A percentile compares a stretch with the other conserved stretches of the same genome.
phyloP scores from a whole-genome alignment of 2,888 invertebrate species.

The Conistra vaccinii region DNA sequence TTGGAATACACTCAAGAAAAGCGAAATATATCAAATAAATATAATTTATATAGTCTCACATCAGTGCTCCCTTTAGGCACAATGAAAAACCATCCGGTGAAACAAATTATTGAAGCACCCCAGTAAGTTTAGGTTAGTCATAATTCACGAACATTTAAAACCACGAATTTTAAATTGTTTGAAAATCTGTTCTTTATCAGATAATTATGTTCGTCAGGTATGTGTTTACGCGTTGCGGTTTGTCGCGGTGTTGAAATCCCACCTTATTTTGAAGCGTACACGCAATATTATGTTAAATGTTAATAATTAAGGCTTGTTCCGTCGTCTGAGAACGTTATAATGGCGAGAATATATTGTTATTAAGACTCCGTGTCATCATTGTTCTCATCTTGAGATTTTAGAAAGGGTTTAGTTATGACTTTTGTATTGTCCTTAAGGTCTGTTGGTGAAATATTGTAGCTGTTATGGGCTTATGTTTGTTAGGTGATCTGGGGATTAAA shows the following conservation, averaged over 20 bases:
- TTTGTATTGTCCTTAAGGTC: slow-evolving; percentile 30
- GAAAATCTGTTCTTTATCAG: background rate
- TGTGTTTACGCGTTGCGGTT: background rate
- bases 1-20: background rate
- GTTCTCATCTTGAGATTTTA: slow-evolving; percentile 29
- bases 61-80: background rate
- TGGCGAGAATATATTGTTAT: slow-evolving; percentile 54
- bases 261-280: slow-evolving; percentile 41
- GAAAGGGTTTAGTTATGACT: slow-evolving; percentile 33
- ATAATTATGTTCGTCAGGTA: background rate
- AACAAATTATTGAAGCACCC: background rate
- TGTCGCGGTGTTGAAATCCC: slow-evolving; percentile 17
- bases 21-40: background rate
- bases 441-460: slow-evolving; percentile 24
- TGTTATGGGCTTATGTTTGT: slow-evolving; percentile 9
- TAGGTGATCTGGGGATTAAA: slow-evolving; percentile 14
- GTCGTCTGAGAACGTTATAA: slow-evolving; percentile 60
- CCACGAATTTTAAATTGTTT: slow-evolving; percentile 7
- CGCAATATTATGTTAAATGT: slow-evolving; percentile 62
- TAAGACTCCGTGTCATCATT: slow-evolving; percentile 30
- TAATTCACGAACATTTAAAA: no score
- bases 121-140: no score
- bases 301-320: slow-evolving; percentile 56
- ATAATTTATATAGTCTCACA: no score
- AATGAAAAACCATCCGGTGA: background rate